Percentiles rank a stretch among this genome's conserved stretches.
phyloP scores from a whole-genome alignment of 2,888 invertebrate genomes.

The Beris chalybata region DNA sequence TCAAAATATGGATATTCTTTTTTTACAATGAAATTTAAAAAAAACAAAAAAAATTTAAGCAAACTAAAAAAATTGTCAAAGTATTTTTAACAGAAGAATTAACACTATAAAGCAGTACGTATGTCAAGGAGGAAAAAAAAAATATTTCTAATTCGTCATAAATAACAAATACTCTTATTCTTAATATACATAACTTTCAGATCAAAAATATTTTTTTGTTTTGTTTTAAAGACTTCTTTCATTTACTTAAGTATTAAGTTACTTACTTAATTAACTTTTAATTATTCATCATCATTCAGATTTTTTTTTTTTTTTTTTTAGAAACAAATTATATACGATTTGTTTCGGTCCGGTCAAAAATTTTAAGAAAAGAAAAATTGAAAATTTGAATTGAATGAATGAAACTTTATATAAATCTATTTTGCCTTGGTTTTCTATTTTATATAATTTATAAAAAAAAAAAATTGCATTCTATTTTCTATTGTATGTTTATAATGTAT shows the following conservation, averaged over 20 bases:
- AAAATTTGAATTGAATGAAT: constrained; percentile 1
- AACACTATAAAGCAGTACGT: too few species aligned
- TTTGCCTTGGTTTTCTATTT: constrained; percentile 16
- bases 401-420: constrained; percentile 3
- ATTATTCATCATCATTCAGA: background rate
- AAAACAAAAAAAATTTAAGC: too few species aligned
- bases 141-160: too few species aligned
- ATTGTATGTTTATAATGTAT: constrained; percentile 21
- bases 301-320: constrained; percentile 9
- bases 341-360: background rate
- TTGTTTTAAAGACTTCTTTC: background rate
- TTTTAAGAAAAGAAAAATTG: background rate
- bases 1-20: too few species aligned
- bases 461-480: constrained; percentile 23
- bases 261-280: background rate
- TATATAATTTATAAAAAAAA: constrained; percentile 22
- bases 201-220: background rate
- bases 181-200: too few species aligned
- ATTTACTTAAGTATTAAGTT: background rate
- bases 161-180: too few species aligned
- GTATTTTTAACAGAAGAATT: too few species aligned
- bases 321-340: background rate
- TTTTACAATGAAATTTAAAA: too few species aligned
- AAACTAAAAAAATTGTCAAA: too few species aligned
- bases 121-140: too few species aligned